Evolutionary conservation across 1,140 invertebrate species (phyloP).

Genomic region (Trissolcus basalis): DNA sequence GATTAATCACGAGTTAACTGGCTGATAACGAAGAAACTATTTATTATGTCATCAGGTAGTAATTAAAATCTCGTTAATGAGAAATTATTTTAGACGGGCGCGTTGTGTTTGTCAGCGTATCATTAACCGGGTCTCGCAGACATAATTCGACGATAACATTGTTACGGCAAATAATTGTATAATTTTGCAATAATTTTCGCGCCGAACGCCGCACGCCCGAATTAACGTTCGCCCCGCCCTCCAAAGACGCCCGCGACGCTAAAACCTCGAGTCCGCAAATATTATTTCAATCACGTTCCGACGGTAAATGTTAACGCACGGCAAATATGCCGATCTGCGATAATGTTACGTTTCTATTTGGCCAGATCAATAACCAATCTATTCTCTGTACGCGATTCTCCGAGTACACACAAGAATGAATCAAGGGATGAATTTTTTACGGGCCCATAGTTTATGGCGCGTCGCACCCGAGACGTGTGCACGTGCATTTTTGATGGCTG

Average conservation of each 20-base stretch:
- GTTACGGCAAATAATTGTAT: conserved; percentile 28
- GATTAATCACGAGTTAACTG: conserved; percentile 48
- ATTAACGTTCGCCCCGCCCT: conserved; percentile 6
- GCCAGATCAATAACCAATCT: conserved; percentile 53
- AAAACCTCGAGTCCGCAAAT: conserved; percentile 17
- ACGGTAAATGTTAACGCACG: conserved; percentile 27
- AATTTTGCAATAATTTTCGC: conserved; percentile 27
- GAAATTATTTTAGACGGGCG: conserved; percentile 44
- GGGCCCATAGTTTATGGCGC: conserved; percentile 8
- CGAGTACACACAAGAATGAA: conserved; percentile 25
- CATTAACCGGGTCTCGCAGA: neutral
- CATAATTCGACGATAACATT: conserved; percentile 28
- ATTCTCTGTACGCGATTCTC: conserved; percentile 35
- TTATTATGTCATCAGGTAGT: conserved; percentile 51
- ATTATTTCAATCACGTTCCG: conserved; percentile 25
- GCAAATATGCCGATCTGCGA: conserved; percentile 21
- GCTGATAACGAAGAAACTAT: conserved; percentile 45
- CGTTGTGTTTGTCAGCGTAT: conserved; percentile 25
- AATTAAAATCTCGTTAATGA: conserved; percentile 58
- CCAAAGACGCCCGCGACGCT: neutral
- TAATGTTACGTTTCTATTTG: conserved; percentile 40
- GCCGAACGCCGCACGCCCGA: neutral
- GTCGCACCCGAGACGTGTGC: conserved; percentile 6
- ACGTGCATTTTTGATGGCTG: conserved; percentile 20
- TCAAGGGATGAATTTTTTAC: conserved; percentile 33